Conservation (phyloP, 1,140 invertebrate genomes). For the Tetragnatha versicolor region DNA sequence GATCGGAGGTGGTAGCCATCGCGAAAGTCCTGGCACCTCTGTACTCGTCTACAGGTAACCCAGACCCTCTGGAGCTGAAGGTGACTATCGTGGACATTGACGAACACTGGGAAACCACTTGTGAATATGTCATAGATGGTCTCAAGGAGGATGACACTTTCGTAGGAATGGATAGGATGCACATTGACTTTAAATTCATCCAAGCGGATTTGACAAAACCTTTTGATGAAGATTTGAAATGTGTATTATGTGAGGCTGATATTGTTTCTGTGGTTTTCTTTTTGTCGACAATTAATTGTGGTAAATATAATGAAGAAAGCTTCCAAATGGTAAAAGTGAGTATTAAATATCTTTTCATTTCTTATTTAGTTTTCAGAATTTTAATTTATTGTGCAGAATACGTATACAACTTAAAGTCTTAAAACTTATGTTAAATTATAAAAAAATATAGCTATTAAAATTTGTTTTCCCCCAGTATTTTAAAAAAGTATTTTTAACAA, state of each 20-base stretch:
- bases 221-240: not conserved
- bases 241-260: not conserved
- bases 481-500: too few relatives aligned
- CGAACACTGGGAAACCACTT: slow-evolving; percentile 11
- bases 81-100: slow-evolving; percentile 23
- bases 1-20: slow-evolving; percentile 12
- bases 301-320: not conserved
- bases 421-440: too few relatives aligned
- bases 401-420: too few relatives aligned
- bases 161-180: not conserved
- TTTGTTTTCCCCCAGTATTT: too few relatives aligned
- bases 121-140: slow-evolving; percentile 1
- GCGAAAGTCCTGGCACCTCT: not conserved
- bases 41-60: not conserved
- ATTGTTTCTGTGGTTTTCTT: slow-evolving; percentile 31
- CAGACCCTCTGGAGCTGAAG: not conserved
- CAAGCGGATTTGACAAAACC: slow-evolving; percentile 13
- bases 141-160: not conserved
- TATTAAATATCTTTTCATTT: not conserved
- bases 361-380: too few relatives aligned
- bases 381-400: too few relatives aligned
- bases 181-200: not conserved
- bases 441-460: too few relatives aligned
- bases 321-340: slow-evolving; percentile 28
- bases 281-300: slow-evolving; percentile 22